Percentiles rank a stretch among this genome's conserved stretches.
Evolutionary conservation across 2,888 invertebrate genomes (phyloP).

Genomic region (Fissipunctia ypsillon): DNA sequence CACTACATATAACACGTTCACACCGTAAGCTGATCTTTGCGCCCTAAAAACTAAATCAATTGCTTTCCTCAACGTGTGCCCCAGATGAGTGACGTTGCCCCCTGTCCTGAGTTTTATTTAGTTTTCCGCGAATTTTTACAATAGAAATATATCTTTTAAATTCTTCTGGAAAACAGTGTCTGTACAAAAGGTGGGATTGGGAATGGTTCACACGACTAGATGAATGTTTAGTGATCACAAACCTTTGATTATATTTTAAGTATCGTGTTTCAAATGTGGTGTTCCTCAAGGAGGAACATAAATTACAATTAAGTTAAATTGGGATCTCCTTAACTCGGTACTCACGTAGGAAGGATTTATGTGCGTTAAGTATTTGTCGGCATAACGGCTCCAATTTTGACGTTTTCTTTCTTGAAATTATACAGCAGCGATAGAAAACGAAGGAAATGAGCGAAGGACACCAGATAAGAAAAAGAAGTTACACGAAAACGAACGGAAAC

Average conservation of each 20-base stretch:
- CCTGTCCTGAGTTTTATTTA: slow-evolving; percentile 65
- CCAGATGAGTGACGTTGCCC: slow-evolving; percentile 73
- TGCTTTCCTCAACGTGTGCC: slow-evolving; percentile 69
- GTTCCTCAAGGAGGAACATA: slow-evolving; percentile 37
- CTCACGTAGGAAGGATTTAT: slow-evolving; percentile 38
- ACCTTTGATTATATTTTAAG: slow-evolving; percentile 53
- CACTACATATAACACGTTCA: slow-evolving; percentile 70
- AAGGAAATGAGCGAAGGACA: slow-evolving; percentile 69
- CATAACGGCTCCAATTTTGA: slow-evolving; percentile 22
- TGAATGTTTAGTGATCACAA: slow-evolving; percentile 45
- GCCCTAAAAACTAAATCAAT: slow-evolving; percentile 77
- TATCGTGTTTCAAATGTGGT: slow-evolving; percentile 52
- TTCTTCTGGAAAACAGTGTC: slow-evolving; percentile 30
- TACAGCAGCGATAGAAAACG: slow-evolving; percentile 49
- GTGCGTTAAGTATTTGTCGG: slow-evolving; percentile 30
- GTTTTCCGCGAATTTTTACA: slow-evolving; percentile 58
- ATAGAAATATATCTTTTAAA: slow-evolving; percentile 18
- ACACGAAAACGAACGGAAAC: slow-evolving; percentile 67
- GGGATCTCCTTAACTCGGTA: slow-evolving; percentile 43
- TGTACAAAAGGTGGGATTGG: slow-evolving; percentile 37
- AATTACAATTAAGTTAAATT: slow-evolving; percentile 57
- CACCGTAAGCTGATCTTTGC: slow-evolving; percentile 75
- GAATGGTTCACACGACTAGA: slow-evolving; percentile 54
- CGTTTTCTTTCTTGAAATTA: slow-evolving; percentile 54
- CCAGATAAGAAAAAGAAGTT: slow-evolving; percentile 67